Evolutionary conservation across 2,888 invertebrate species (phyloP).

Genomic region (Brachyptera putata): DNA sequence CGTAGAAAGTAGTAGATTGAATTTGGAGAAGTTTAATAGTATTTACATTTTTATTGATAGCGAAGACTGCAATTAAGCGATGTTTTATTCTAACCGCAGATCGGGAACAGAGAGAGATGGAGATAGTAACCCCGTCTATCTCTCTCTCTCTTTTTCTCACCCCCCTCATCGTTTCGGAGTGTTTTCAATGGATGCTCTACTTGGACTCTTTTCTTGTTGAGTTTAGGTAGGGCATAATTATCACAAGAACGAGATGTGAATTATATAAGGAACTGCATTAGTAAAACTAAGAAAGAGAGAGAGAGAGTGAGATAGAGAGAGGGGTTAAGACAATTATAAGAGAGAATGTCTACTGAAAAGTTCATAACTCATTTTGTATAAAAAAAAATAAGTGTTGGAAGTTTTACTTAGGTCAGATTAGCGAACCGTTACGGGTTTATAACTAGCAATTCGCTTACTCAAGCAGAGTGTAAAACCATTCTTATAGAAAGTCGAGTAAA

Average conservation of each 20-base stretch:
- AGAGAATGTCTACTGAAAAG: conserved; percentile 18
- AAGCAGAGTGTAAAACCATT: conserved; percentile 1
- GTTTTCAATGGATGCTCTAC: conserved; percentile 4
- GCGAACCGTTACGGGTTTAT: conserved; percentile 1
- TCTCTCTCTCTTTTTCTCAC: too few species aligned
- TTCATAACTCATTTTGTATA: conserved; percentile 16
- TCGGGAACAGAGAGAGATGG: conserved; percentile 5
- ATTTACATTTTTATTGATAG: conserved; percentile 28
- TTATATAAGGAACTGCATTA: conserved; percentile 16
- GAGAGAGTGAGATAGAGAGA: too few species aligned
- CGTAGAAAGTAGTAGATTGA: conserved; percentile 19
- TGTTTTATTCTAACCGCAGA: conserved; percentile 12
- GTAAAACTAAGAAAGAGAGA: too few species aligned
- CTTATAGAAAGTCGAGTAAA: conserved; percentile 11
- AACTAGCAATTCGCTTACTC: conserved; percentile 15
- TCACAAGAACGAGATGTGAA: conserved; percentile 23
- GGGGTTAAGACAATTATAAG: conserved; percentile 21
- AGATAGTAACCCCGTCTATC: not conserved
- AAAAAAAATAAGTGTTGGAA: conserved; percentile 1
- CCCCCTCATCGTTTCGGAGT: not conserved
- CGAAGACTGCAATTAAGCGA: conserved; percentile 13
- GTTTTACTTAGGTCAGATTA: not conserved
- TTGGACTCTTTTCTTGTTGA: conserved; percentile 7
- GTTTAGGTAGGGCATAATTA: conserved; percentile 23
- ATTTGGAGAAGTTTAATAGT: conserved; percentile 27